Evolutionary conservation across 2,113 vertebrate genomes (phyloP).

Genomic region (Campylomormyrus numenius): DNA sequence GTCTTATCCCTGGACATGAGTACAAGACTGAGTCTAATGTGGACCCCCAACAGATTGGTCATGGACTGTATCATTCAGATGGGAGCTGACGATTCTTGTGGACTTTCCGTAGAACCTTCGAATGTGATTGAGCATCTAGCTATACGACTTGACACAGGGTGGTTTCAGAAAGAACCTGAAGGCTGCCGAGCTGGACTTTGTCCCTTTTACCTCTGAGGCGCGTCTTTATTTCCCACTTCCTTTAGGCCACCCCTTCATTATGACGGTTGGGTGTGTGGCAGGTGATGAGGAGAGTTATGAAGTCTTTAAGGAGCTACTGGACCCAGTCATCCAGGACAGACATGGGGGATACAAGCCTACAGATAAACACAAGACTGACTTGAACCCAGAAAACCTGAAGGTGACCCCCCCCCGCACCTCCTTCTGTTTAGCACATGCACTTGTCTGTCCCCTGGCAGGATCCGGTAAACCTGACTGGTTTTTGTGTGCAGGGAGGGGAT

Average conservation of each 20-base stretch:
- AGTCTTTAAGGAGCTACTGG: constrained; percentile 85
- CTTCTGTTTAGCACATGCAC: neutral
- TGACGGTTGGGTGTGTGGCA: constrained; percentile 92
- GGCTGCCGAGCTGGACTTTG: neutral
- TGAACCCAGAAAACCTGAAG: constrained; percentile 67
- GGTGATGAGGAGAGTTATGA: constrained; percentile 91
- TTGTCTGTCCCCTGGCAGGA: neutral
- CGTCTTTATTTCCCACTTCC: constrained; percentile 7
- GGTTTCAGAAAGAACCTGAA: neutral
- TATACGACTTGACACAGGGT: neutral
- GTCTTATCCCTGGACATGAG: constrained; percentile 64
- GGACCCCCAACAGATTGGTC: constrained; percentile 65
- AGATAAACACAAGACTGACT: constrained; percentile 92
- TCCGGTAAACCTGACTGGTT: neutral
- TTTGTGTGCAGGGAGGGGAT: constrained; percentile 74
- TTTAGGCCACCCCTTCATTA: constrained; percentile 87
- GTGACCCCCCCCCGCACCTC: constrained; percentile 42
- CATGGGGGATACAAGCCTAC: constrained; percentile 91
- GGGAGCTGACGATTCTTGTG: constrained; percentile 78
- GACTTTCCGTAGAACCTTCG: constrained; percentile 30
- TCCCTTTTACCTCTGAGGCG: constrained; percentile 25
- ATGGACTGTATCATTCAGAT: constrained; percentile 72
- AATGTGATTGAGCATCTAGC: neutral
- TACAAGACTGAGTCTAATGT: constrained; percentile 49
- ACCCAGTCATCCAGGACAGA: constrained; percentile 85